These are phyloP conservation scores for Epinotia ramella DNA, from an alignment of 2,888 invertebrate genomes.

Conservation along the genomic window DNA sequence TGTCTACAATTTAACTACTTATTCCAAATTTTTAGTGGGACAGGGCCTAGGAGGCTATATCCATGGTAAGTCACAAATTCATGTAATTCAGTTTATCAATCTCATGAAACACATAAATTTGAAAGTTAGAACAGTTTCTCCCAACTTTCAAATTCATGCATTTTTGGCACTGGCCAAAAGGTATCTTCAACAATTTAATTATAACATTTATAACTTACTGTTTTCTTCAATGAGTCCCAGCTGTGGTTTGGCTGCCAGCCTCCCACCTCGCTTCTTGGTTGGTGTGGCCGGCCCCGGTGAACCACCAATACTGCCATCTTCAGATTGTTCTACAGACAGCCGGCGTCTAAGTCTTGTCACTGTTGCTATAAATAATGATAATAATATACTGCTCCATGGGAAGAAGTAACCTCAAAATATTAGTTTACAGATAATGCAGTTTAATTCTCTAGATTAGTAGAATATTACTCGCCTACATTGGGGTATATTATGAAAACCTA, in stretches of 20 bases:
- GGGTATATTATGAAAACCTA: not conserved
- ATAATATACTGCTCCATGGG: not conserved
- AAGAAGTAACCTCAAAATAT: not conserved
- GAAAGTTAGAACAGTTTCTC: too few species aligned
- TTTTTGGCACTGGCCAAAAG: too few species aligned
- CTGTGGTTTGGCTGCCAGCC: slow-evolving; percentile 71
- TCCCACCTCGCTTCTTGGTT: slow-evolving; percentile 70
- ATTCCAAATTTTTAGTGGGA: too few species aligned
- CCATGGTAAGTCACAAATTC: too few species aligned
- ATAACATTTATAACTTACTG: slow-evolving; percentile 56
- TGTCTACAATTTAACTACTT: too few species aligned
- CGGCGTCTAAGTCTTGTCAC: slow-evolving; percentile 71
- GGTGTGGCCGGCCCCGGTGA: slow-evolving; percentile 68
- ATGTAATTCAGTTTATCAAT: too few species aligned
- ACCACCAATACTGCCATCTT: slow-evolving; percentile 60
- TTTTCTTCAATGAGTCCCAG: slow-evolving; percentile 78
- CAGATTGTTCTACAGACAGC: slow-evolving; percentile 70
- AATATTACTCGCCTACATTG: not conserved
- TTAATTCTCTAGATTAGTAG: not conserved
- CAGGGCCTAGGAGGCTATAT: too few species aligned
- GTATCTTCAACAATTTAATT: too few species aligned
- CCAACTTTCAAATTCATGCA: too few species aligned
- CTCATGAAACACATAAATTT: too few species aligned
- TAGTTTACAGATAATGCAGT: not conserved
- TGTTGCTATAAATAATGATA: slow-evolving; percentile 43